phyloP scores from a whole-genome alignment of 2,113 vertebrate species.

The Shinisaurus crocodilurus region DNA sequence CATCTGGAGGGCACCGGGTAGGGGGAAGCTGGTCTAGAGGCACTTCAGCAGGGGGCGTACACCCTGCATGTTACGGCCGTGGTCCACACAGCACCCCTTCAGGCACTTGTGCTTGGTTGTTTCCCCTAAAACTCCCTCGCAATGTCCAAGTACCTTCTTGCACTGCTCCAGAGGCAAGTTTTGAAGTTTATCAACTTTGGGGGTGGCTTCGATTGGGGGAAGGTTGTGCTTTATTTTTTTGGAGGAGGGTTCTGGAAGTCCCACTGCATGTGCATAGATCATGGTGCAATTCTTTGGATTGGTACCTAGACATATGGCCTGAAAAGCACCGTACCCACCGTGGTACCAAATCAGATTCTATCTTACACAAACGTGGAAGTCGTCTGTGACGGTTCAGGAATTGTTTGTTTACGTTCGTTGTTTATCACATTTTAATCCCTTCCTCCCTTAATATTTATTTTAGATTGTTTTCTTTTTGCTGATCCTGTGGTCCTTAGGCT shows the following conservation, averaged over 20 bases:
- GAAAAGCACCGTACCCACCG: background rate
- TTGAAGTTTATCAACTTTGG: background rate
- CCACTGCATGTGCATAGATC: background rate
- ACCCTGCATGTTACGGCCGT: background rate
- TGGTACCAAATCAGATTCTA: too few species aligned
- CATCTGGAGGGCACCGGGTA: too few species aligned
- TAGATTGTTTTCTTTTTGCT: too few species aligned
- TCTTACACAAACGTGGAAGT: background rate
- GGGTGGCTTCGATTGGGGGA: background rate
- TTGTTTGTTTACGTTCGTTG: background rate
- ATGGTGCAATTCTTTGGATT: background rate
- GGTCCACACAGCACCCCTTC: background rate
- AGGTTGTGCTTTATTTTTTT: background rate
- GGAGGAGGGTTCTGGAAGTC: background rate
- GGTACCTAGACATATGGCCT: background rate
- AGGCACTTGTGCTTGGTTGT: background rate
- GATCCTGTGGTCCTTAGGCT: too few species aligned
- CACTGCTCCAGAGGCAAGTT: too few species aligned
- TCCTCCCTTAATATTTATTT: too few species aligned
- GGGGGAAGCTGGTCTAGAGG: too few species aligned
- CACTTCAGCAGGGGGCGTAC: background rate
- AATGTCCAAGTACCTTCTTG: background rate
- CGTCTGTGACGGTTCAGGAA: background rate
- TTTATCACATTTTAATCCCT: too few species aligned
- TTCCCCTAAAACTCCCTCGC: background rate